phyloP scores from a whole-genome alignment of 2,888 invertebrate species.

The Plebejus melissa region DNA sequence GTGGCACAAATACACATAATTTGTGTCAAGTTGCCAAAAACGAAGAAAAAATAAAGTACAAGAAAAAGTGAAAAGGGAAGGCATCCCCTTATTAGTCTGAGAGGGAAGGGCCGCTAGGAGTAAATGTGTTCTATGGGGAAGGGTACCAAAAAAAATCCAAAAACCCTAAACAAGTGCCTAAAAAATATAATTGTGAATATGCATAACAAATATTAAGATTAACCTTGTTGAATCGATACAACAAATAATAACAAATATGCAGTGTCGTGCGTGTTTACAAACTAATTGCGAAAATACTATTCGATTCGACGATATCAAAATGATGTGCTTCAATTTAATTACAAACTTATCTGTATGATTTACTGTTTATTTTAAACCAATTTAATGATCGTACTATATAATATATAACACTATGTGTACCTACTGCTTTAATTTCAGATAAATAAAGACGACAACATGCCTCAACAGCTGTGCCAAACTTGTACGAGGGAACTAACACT shows the following conservation, averaged over 20 bases:
- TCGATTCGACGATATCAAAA: constrained; percentile 45
- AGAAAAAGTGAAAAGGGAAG: too few species aligned
- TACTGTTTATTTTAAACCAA: neutral
- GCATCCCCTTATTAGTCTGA: too few species aligned
- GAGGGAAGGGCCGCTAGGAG: too few species aligned
- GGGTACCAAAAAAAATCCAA: too few species aligned
- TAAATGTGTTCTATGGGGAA: too few species aligned
- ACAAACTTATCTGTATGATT: constrained; percentile 53
- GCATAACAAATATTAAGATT: neutral
- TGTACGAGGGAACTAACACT: constrained; percentile 47
- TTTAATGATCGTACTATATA: neutral
- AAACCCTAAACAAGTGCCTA: too few species aligned
- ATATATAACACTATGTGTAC: neutral
- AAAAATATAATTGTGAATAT: too few species aligned
- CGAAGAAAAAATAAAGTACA: too few species aligned
- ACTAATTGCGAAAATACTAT: constrained; percentile 42
- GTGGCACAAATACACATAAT: too few species aligned
- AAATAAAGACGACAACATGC: constrained; percentile 43
- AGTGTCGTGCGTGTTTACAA: constrained; percentile 57
- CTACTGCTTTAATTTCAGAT: constrained; percentile 44
- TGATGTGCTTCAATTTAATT: constrained; percentile 51
- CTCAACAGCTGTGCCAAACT: constrained; percentile 50
- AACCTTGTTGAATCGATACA: neutral
- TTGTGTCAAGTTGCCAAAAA: too few species aligned
- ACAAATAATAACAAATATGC: constrained; percentile 41